A percentile compares a stretch with the other conserved stretches of the same genome.
phyloP scores from a whole-genome alignment of 2,113 vertebrate genomes.

The Lamprotornis superbus region DNA sequence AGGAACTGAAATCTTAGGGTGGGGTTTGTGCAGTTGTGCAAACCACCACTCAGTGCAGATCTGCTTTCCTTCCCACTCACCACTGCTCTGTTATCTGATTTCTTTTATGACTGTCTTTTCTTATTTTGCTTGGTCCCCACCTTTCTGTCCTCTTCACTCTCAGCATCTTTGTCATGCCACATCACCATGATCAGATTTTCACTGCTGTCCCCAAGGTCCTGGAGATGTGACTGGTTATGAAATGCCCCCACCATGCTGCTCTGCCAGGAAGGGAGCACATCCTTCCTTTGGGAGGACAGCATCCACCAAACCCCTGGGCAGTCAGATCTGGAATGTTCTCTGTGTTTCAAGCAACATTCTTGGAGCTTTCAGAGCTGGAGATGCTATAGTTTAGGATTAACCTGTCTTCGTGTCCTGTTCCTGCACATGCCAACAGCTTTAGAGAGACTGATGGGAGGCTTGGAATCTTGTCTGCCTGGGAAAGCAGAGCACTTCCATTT shows the following conservation, averaged over 20 bases:
- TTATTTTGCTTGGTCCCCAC: background rate
- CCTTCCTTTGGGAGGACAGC: background rate
- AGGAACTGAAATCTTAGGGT: constrained; percentile 35
- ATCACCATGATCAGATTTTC: background rate
- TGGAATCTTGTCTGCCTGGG: background rate
- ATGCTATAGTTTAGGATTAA: background rate
- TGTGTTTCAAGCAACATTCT: background rate
- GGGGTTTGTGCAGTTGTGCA: background rate
- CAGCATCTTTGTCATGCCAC: background rate
- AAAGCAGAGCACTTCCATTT: background rate
- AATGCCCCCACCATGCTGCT: fast-evolving
- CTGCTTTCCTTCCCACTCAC: background rate
- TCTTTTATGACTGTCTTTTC: background rate
- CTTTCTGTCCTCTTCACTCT: background rate
- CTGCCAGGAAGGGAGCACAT: background rate
- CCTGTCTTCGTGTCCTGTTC: background rate
- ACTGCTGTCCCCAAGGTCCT: background rate
- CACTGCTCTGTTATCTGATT: background rate
- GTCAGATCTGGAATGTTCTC: background rate
- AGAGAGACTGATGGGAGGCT: background rate
- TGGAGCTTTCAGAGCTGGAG: background rate
- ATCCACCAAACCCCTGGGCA: background rate
- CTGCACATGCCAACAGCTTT: background rate
- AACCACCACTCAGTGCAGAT: background rate
- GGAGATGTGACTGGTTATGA: background rate